Base-by-base conservation (phyloP, 53 echinoderm and acorn worm species). In the Crossaster papposus region DNA sequence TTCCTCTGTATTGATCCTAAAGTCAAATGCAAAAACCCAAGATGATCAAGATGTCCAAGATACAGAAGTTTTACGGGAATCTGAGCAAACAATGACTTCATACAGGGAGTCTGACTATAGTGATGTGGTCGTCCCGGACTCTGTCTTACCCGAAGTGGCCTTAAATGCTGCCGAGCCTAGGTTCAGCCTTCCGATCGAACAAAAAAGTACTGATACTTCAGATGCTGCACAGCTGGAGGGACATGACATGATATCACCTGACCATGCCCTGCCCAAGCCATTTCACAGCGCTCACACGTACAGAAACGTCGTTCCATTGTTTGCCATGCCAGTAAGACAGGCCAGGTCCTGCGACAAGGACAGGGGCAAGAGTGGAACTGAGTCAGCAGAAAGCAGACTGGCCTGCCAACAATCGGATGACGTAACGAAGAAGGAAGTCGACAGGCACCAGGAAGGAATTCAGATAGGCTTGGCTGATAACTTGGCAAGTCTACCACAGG, bases 281-380 rank as follows among this genome's bases (percentile, higher is more conserved):
- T 70, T 72, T 36, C 71, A 51, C 32, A 51, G 84, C 23, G 65
- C 29, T 17, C 51, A 84, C 65, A 32, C 53, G 2, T 84, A 70
- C 73, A 71, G 84, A 33, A 84, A 84, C 51, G 72, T 84, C 84
- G 72, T 35, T 10, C 84, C 84, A 24, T 29, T 71, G 71, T 84
- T 84, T 22, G 18, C 13, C 32, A 17, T 52, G 3, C 84, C 52
- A 28, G 72, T 72, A 1, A 72, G 50, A 30, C 71, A 30, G 20
- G 31, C 30, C 50, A 32, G 1, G 14, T 11, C 65, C 24, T 65
- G 50, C 8, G 71, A 51, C 53, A 65, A 52, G 32, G 71, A 24
- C 28, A 29, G 32, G 32, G 62, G 29, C 53, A 28, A 17, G 38
- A 50, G 30, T 70, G 65, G 30, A 29, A 29, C 50, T 72, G 84